phyloP scores from a whole-genome alignment of 2,797 vertebrate species.

The Heteromormyrus szaboi region DNA sequence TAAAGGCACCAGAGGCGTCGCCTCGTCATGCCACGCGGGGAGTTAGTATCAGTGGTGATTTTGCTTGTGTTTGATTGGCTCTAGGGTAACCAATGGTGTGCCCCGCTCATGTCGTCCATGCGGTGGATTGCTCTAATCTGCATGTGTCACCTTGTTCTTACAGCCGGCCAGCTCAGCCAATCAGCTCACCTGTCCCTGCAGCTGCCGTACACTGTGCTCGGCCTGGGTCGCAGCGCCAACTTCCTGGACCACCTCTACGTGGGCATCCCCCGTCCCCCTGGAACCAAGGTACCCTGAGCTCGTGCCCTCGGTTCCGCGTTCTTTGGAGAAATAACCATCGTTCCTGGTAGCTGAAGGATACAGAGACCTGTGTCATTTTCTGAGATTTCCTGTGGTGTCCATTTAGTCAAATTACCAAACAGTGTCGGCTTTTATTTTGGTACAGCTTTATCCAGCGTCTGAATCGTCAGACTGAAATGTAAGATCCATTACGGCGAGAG shows the following conservation, averaged over 20 bases:
- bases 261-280: conserved; percentile 79
- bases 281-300: conserved; percentile 65
- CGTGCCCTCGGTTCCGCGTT: background rate
- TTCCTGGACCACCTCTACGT: conserved; percentile 91
- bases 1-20: no score
- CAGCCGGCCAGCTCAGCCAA: conserved; percentile 93
- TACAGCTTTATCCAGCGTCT: background rate
- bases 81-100: background rate
- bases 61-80: conserved; percentile 49
- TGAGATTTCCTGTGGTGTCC: background rate
- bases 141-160: conserved; percentile 18
- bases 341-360: background rate
- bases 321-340: background rate
- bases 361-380: background rate
- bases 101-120: background rate
- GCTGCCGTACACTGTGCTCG: conserved; percentile 88
- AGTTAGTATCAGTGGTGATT: background rate
- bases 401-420: background rate
- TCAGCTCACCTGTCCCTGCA: conserved; percentile 90
- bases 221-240: conserved; percentile 90
- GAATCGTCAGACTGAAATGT: background rate
- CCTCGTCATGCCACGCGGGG: background rate
- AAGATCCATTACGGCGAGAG: background rate
- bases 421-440: background rate
- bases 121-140: background rate